Percentiles rank a stretch among this genome's conserved stretches.
These are phyloP conservation scores for Papilio elwesi DNA, from an alignment of 2,888 invertebrate species.

Conservation along the genomic window DNA sequence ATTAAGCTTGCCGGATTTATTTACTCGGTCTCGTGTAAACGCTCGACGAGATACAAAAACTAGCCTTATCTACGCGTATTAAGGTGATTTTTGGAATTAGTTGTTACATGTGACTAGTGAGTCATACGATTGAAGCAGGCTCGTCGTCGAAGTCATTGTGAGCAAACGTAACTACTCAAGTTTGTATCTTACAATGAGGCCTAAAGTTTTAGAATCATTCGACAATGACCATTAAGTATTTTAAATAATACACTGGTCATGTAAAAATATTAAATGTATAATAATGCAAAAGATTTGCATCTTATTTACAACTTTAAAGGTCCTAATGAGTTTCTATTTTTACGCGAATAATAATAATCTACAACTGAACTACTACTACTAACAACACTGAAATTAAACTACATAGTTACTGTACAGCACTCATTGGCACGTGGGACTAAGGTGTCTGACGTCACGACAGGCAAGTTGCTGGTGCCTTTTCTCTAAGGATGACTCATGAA, in stretches of 20 bases:
- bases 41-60: conserved; percentile 51
- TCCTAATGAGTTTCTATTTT: too few relatives aligned
- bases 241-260: not conserved
- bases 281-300: too few relatives aligned
- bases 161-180: conserved; percentile 47
- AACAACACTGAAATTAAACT: too few relatives aligned
- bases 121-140: conserved; percentile 55
- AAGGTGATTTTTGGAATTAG: conserved; percentile 47
- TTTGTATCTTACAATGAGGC: conserved; percentile 43
- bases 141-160: conserved; percentile 57
- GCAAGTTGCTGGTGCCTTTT: too few relatives aligned
- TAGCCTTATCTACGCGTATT: conserved; percentile 51
- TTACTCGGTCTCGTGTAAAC: conserved; percentile 72
- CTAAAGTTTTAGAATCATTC: conserved; percentile 29
- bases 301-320: too few relatives aligned
- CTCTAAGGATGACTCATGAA: too few relatives aligned
- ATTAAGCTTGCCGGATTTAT: conserved; percentile 81
- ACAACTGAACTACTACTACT: too few relatives aligned
- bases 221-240: not conserved
- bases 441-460: too few relatives aligned
- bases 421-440: too few relatives aligned
- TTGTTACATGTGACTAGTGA: conserved; percentile 49
- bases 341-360: too few relatives aligned
- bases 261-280: not conserved
- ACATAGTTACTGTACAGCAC: too few relatives aligned